A percentile compares a stretch with the other conserved stretches of the same genome.
Conservation (phyloP, 2,113 vertebrate species). For the Castor canadensis region DNA sequence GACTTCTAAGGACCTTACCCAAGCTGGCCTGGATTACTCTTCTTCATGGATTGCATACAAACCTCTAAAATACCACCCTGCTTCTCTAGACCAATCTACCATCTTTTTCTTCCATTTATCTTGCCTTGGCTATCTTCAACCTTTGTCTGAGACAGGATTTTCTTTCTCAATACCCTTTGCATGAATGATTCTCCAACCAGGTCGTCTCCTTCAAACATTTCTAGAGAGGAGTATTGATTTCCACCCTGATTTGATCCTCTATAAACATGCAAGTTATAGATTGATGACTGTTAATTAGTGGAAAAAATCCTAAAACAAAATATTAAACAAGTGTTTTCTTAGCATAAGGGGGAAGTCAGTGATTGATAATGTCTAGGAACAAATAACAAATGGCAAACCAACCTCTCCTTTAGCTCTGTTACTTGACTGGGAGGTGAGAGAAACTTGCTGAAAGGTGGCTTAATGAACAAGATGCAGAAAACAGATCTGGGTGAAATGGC, state of each 20-base stretch:
- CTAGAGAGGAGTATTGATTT: background rate
- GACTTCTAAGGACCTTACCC: slow-evolving; percentile 50
- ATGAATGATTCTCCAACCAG: background rate
- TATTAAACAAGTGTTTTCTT: background rate
- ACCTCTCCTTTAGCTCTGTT: background rate
- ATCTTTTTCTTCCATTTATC: background rate
- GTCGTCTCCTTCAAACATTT: slow-evolving; percentile 3
- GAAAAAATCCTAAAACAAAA: slow-evolving; percentile 27
- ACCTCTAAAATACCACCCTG: slow-evolving; percentile 27
- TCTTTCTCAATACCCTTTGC: background rate
- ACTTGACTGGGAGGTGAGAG: background rate
- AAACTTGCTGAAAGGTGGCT: background rate
- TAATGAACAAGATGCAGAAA: background rate
- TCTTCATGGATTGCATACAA: slow-evolving; percentile 13
- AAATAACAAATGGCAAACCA: background rate
- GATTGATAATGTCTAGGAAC: background rate
- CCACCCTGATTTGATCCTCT: background rate
- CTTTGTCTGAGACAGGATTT: slow-evolving; percentile 4
- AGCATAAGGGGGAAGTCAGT: background rate
- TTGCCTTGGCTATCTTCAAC: background rate
- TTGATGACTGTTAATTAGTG: background rate
- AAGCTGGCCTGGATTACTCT: slow-evolving; percentile 42
- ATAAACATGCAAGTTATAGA: background rate
- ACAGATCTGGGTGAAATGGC: background rate
- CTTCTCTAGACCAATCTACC: background rate